Evolutionary conservation across 2,888 invertebrate species (phyloP).

Genomic region (Stegophylla sp.): DNA sequence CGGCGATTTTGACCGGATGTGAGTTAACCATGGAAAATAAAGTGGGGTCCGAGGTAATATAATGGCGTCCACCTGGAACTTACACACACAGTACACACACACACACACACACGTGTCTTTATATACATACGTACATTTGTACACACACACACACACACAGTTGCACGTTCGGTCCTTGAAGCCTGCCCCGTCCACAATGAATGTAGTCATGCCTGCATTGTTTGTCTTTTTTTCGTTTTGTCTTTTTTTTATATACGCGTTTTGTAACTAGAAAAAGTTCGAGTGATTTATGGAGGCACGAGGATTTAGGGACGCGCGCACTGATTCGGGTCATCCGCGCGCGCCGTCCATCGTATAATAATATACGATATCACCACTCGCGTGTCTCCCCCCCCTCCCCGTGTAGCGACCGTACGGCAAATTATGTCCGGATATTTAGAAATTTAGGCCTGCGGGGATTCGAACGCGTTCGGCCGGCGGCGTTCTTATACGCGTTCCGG

Average conservation of each 20-base stretch:
- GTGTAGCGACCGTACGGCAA: background rate
- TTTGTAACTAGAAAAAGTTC: background rate
- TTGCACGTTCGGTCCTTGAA: too few relatives aligned
- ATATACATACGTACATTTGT: background rate
- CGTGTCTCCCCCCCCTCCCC: too few relatives aligned
- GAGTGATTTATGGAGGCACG: background rate
- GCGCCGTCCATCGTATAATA: too few relatives aligned
- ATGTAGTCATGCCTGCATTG: too few relatives aligned
- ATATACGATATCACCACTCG: too few relatives aligned
- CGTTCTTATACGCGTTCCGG: background rate
- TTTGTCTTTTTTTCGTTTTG: too few relatives aligned
- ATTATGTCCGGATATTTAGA: background rate
- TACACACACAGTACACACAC: background rate
- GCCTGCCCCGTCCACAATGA: too few relatives aligned
- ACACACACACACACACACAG: background rate
- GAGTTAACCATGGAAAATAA: slow-evolving; percentile 40
- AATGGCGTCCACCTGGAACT: slow-evolving; percentile 25
- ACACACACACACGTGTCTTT: background rate
- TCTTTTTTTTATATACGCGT: background rate
- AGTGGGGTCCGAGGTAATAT: slow-evolving; percentile 27
- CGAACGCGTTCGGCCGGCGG: background rate
- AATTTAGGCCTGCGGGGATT: background rate
- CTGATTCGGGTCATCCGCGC: background rate
- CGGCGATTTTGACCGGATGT: slow-evolving; percentile 19
- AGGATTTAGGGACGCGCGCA: background rate